Percentiles rank a stretch among this genome's conserved stretches.
Evolutionary conservation across 1,140 invertebrate species (phyloP).

Genomic region (Euglossa dilemma): DNA sequence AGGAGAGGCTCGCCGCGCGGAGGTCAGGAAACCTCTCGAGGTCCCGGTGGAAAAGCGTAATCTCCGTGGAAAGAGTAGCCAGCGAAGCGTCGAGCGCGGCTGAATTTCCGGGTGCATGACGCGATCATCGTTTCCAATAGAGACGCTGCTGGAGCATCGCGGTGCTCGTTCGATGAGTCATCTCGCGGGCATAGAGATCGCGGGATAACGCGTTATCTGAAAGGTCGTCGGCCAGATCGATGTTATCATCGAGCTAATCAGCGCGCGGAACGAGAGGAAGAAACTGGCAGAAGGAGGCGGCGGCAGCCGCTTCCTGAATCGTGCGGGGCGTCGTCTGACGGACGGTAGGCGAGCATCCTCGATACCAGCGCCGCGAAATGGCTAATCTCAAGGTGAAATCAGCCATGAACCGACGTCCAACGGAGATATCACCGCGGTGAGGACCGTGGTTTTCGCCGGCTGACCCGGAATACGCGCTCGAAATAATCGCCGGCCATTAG

Average conservation of each 20-base stretch:
- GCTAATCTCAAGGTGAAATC: constrained; percentile 46
- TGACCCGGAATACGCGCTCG: constrained; percentile 29
- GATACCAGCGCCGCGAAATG: constrained; percentile 33
- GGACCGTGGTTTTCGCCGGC: constrained; percentile 2
- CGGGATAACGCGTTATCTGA: constrained; percentile 71
- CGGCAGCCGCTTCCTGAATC: constrained; percentile 63
- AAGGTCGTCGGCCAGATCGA: constrained; percentile 67
- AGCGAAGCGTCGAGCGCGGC: neutral
- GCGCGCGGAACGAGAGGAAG: constrained; percentile 37
- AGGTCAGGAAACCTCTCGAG: neutral
- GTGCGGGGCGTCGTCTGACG: constrained; percentile 45
- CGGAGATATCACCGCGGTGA: neutral
- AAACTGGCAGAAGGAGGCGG: constrained; percentile 17
- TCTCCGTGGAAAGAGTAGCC: neutral
- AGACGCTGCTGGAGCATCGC: constrained; percentile 38
- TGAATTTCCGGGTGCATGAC: constrained; percentile 24
- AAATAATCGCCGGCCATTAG: constrained; percentile 45
- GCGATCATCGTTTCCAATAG: constrained; percentile 18
- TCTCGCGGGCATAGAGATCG: constrained; percentile 57
- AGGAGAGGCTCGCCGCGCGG: no score
- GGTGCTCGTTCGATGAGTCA: constrained; percentile 62
- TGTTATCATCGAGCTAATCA: constrained; percentile 69
- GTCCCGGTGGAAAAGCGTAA: neutral
- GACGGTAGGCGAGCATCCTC: constrained; percentile 31
- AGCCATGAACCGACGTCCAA: neutral